Base-by-base conservation (phyloP, 2,888 invertebrate species). In the Flexamia atlantica region DNA sequence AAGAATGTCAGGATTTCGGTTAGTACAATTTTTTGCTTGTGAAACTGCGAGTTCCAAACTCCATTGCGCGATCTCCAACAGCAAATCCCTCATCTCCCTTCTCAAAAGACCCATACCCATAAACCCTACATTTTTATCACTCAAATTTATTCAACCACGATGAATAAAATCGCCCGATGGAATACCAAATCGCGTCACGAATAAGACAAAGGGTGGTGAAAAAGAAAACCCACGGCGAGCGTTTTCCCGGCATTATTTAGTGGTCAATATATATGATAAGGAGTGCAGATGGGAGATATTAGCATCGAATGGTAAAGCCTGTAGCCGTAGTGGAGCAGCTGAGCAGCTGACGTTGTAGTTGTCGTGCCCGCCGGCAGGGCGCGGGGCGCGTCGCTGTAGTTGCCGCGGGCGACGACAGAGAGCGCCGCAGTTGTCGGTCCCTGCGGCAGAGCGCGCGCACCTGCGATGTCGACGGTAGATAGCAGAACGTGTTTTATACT, bases 221-320 rank as follows among this genome's bases (percentile, higher is more conserved):
- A 64, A 64, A 64, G 28, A 64, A 64, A 64, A 64, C 64, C 64
- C 64, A 64, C 64, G 64, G 64, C 53, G 53, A 53, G 64, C 30
- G 30, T 64, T 64, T 64, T 64, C 28, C 64, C 64, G 28, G 28
- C 14, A 28, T 64, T 64, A 64, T 64, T 64, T 64, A 64, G 64
- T 64, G 28, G 64, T 64, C 64, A 64, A 64, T 64, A 64, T 64
- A 64, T 64, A 64, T 64, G 64, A 64, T 64, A 64, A 64, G 64
- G 64, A 64, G 64, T 30, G 9, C 10, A 64, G 64, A 64, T 64
- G 64, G 64, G 64, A 28, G 64, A 64, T 64, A 64, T 64, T 64
- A 64, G 64, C 64, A 64, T 64, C 64, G 64, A 64, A 64, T 64
- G 64, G 64, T 64, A 30, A 28, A 28, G 28, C 4, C 9, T 50